These are phyloP conservation scores for Drosophila triauraria DNA, from an alignment of 1,140 invertebrate species.

Conservation along the genomic window DNA sequence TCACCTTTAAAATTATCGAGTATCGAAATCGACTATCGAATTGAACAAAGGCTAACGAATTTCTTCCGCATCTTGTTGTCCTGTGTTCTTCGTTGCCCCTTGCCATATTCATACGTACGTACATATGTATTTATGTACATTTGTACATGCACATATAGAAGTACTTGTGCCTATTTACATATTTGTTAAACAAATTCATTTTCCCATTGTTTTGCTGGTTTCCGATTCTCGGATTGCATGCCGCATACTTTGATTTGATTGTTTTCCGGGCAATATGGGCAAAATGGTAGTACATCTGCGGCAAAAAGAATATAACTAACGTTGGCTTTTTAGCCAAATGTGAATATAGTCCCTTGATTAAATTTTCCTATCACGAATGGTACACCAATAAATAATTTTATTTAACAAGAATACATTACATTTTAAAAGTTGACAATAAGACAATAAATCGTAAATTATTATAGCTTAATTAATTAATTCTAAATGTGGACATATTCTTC, in stretches of 20 bases:
- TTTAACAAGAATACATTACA: too few species aligned
- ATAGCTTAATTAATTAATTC: background rate
- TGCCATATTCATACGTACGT: slow-evolving; percentile 7
- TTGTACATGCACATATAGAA: background rate
- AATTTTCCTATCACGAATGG: too few species aligned
- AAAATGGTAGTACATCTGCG: slow-evolving; percentile 7
- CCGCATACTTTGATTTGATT: slow-evolving; percentile 62
- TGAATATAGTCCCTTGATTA: too few species aligned
- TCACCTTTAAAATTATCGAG: background rate
- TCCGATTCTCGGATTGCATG: slow-evolving; percentile 61
- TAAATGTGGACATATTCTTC: background rate
- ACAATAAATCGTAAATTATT: too few species aligned
- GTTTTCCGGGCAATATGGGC: slow-evolving; percentile 56
- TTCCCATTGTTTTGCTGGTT: slow-evolving; percentile 30
- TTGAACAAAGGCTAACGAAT: too few species aligned
- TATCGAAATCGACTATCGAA: background rate
- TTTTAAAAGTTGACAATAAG: too few species aligned
- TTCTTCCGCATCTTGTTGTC: slow-evolving; percentile 14
- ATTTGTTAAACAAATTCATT: slow-evolving; percentile 74
- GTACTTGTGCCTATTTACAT: slow-evolving; percentile 55
- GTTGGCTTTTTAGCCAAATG: too few species aligned
- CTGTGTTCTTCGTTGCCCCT: slow-evolving; percentile 20
- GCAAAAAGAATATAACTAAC: background rate
- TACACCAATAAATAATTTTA: too few species aligned
- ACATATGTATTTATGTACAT: background rate